Conservation (phyloP, 2,888 invertebrate genomes). For the Ptilodon capucinus region DNA sequence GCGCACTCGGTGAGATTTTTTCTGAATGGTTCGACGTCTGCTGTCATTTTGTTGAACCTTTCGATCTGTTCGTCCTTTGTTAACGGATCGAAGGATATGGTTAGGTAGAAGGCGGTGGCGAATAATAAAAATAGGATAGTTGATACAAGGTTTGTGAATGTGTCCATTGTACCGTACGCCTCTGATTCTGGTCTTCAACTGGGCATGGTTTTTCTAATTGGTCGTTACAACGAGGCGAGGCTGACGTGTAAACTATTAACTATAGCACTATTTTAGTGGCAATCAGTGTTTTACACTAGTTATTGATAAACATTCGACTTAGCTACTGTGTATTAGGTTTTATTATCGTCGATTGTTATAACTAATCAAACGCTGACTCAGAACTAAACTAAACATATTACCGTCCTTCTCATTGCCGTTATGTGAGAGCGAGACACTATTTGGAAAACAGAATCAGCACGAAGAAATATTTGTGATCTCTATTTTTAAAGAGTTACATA, state of each 20-base stretch:
- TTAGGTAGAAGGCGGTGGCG: conserved; percentile 40
- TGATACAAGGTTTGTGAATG: conserved; percentile 27
- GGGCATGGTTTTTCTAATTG: conserved; percentile 49
- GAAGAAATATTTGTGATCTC: too few relatives aligned
- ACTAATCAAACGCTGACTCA: too few relatives aligned
- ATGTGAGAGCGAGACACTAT: too few relatives aligned
- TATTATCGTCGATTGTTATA: too few relatives aligned
- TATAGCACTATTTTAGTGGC: not conserved
- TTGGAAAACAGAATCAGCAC: too few relatives aligned
- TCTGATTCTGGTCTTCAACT: conserved; percentile 39
- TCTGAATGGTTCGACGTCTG: conserved; percentile 69
- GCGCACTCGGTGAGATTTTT: conserved; percentile 69
- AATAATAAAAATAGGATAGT: conserved; percentile 43
- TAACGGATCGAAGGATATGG: conserved; percentile 56
- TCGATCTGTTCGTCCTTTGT: conserved; percentile 66
- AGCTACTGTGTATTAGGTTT: too few relatives aligned
- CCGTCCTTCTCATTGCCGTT: too few relatives aligned
- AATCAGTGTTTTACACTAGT: not conserved
- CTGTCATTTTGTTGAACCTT: conserved; percentile 52
- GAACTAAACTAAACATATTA: too few relatives aligned
- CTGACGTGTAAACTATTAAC: not conserved
- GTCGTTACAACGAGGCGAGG: conserved; percentile 38
- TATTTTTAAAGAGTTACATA: too few relatives aligned
- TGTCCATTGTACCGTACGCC: conserved; percentile 44
- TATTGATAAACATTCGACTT: not conserved